Evolutionary conservation across 1,140 invertebrate genomes (phyloP), one percentile per base, ranked within the genome.

Genomic region (Dreissena rostriformis): DNA sequence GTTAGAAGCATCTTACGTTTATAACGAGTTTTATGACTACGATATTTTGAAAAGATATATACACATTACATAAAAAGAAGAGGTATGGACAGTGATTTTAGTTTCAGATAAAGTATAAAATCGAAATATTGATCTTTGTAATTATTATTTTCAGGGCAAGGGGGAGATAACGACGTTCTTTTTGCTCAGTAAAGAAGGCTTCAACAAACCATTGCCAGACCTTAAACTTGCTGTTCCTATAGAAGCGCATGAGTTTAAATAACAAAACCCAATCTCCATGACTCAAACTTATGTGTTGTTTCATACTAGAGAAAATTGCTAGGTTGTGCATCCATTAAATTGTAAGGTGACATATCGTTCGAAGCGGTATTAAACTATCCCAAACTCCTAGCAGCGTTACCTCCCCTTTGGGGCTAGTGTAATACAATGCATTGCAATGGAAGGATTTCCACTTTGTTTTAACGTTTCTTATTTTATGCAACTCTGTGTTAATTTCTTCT

Each of bases 101-200:
- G 39, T 39, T n/a, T 2, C 2, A 39, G 4, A 39, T 39, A 39
- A 39, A 39, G 8, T 39, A 39, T 39, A 8, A 39, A 39, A 22
- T 49, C 51, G 51, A n/a, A 63, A 11, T 11, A 63, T 6, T 63
- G 19, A 39, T 76, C n/a, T 19, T n/a, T 15, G 53, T n/a, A n/a
- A 14, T 55, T 39, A 39, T 57, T n/a, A 52, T 66, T 77, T 82
- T 5, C 72, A 89, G 88, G 88, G 88, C 6, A 87, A 87, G 76
- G 88, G 88, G 26, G 63, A 78, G 14, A 77, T 87, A 6, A 68
- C 77, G 29, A 89, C 88, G 10, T 89, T 86, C 72, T 87, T 87
- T 65, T 68, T 89, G 28, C 53, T 73, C 14, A 83, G 85, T 22
- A 83, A 82, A 26, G 78, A 86, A 15, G 88, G 88, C 15, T 89